These are phyloP conservation scores for Tigriopus japonicus DNA, from an alignment of 1,140 invertebrate species.

Conservation along the genomic window DNA sequence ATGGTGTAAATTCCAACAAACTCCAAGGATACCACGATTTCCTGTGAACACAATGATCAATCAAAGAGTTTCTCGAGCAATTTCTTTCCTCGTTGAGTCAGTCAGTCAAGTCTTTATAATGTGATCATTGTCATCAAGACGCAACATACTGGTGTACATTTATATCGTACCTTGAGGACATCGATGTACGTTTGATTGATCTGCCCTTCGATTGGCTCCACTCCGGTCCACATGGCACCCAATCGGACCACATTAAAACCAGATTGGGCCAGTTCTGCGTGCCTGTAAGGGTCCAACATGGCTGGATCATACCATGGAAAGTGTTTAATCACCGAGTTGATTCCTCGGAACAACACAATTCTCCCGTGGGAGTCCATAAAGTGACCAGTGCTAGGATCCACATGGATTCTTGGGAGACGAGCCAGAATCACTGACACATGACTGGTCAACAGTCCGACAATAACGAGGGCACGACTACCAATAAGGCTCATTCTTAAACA, in stretches of 20 bases:
- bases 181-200: background rate
- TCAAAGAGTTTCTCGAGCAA: too few species aligned
- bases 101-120: too few species aligned
- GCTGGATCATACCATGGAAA: background rate
- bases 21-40: background rate
- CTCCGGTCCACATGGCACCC: background rate
- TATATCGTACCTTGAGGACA: background rate
- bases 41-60: background rate
- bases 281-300: background rate
- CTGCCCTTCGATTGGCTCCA: background rate
- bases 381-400: background rate
- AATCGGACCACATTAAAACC: conserved; percentile 4
- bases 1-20: background rate
- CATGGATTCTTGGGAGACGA: background rate
- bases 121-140: too few species aligned
- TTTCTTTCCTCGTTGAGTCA: too few species aligned
- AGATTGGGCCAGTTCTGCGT: background rate
- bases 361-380: background rate
- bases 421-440: too few species aligned
- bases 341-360: background rate
- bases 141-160: too few species aligned
- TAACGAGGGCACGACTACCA: too few species aligned
- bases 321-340: background rate
- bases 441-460: too few species aligned
- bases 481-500: too few species aligned